Base-by-base conservation (phyloP, 2,888 invertebrate genomes). In the Mythimna vitellina region DNA sequence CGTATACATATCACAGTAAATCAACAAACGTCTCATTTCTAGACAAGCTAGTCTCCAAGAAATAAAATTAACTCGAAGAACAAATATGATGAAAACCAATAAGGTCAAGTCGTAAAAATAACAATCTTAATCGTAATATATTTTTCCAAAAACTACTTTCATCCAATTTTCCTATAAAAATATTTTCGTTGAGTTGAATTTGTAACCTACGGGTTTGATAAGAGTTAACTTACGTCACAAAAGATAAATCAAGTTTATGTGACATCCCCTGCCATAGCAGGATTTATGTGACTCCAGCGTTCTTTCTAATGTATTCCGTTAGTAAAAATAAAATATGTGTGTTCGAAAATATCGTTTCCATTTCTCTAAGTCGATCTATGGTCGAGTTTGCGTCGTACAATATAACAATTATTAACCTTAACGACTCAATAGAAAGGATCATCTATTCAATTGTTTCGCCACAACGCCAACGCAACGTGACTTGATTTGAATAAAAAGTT, bases 221-320 rank as follows among this genome's bases (percentile, higher is more conserved):
- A 90, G 89, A 94, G 92, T 93, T 93, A 93, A 92, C 91, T 90
- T 90, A 90, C 91, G 92, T 94, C 92, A 94, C 90, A 89, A 89
- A 86, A 92, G 90, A 95, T 95, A 95, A 95, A 95, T 95, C 95
- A 95, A 93, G 93, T 95, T 96, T 95, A 95, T 95, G 95, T 94
- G 95, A 93, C 96, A 89, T 90, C 86, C 88, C 91, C 92, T 93
- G 94, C 92, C 93, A 92, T 92, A 91, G 86, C 85, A 84, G 90
- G 92, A 95, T 96, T 95, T 95, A 95, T 95, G 93, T 90, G 88
- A 89, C 89, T 90, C 72, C 87, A 90, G 86, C 89, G 88, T 89
- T 90, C 89, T 86, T 87, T 89, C 90, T 94, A 91, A 93, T 91
- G 90, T 92, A 90, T 92, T 90, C 89, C 86, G 87, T 87, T 89